Conservation (phyloP, 2,113 vertebrate genomes). For the Ciconia boyciana region DNA sequence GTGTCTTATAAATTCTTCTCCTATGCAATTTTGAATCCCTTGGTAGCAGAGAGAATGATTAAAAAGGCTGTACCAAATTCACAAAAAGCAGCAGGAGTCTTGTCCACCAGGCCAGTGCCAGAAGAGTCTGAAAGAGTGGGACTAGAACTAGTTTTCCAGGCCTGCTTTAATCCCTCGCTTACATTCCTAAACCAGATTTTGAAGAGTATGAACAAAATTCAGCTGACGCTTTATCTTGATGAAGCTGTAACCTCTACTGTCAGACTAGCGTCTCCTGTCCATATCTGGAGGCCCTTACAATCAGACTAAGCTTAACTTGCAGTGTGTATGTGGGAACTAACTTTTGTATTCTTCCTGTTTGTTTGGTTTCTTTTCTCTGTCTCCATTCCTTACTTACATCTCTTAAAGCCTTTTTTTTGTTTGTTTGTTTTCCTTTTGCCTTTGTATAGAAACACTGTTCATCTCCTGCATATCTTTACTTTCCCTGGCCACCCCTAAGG, state of each 20-base stretch:
- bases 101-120: background rate
- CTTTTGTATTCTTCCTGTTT: background rate
- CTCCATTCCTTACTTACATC: background rate
- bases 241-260: background rate
- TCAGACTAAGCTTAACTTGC: background rate
- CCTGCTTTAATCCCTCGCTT: background rate
- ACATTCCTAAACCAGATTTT: background rate
- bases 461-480: background rate
- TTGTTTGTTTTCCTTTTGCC: background rate
- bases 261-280: background rate
- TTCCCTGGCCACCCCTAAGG: background rate
- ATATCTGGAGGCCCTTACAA: background rate
- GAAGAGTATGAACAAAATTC: background rate
- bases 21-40: background rate
- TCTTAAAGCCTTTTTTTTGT: background rate
- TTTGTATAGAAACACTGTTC: background rate
- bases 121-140: background rate
- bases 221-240: background rate
- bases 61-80: background rate
- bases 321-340: background rate
- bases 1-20: background rate
- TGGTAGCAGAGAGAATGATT: background rate
- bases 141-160: background rate
- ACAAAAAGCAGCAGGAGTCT: background rate
- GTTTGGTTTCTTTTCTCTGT: background rate